These are phyloP conservation scores for Blastobasis adustella DNA, from an alignment of 2,888 invertebrate species.

Conservation along the genomic window DNA sequence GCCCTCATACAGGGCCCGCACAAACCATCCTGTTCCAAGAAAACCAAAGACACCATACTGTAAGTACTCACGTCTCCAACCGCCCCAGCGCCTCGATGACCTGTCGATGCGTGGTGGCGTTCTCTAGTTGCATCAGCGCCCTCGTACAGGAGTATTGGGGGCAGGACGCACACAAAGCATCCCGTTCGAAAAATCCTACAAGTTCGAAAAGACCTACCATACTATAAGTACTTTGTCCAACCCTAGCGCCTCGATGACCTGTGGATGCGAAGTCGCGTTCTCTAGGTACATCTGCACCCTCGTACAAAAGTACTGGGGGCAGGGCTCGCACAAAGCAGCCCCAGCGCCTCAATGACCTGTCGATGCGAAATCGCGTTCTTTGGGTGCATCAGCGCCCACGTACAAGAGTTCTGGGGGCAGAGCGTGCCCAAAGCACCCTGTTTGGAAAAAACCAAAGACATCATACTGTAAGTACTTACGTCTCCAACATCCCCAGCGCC, in stretches of 20 bases:
- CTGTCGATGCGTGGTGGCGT: conserved; percentile 76
- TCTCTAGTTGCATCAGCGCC: conserved; percentile 75
- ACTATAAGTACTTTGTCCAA: too few relatives aligned
- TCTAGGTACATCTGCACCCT: conserved; percentile 74
- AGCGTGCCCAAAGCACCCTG: conserved; percentile 64
- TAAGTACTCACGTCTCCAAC: conserved; percentile 73
- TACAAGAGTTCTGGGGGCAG: conserved; percentile 65
- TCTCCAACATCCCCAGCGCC: conserved; percentile 70
- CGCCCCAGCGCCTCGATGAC: conserved; percentile 72
- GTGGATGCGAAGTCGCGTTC: conserved; percentile 77
- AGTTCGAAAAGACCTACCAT: too few relatives aligned
- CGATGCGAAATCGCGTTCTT: conserved; percentile 79
- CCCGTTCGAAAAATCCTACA: too few relatives aligned
- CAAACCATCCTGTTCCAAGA: too few relatives aligned
- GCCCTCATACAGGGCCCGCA: too few relatives aligned
- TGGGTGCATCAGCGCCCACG: conserved; percentile 70
- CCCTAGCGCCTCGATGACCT: conserved; percentile 71
- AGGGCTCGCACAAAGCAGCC: conserved; percentile 63
- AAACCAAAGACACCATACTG: too few relatives aligned
- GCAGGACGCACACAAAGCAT: conserved; percentile 65
- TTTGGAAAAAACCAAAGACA: conserved; percentile 32
- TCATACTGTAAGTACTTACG: conserved; percentile 39
- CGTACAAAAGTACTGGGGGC: conserved; percentile 64
- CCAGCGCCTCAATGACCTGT: conserved; percentile 71
- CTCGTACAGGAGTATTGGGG: conserved; percentile 66